Conservation (phyloP, 1,140 invertebrate genomes). For the Asobara japonica region DNA sequence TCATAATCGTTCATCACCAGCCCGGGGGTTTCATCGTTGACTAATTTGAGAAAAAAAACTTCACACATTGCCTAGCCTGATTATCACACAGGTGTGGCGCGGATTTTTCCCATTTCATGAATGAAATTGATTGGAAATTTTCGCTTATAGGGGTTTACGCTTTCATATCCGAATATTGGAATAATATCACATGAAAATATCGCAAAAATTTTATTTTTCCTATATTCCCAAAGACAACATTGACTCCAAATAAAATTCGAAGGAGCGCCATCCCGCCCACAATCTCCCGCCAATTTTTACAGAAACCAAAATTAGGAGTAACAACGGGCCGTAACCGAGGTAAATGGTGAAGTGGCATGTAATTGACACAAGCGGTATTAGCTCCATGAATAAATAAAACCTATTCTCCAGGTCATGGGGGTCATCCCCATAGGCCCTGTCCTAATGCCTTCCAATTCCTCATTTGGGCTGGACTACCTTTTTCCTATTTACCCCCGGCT, state of each 20-base stretch:
- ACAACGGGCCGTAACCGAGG: constrained; percentile 35
- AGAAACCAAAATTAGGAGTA: constrained; percentile 37
- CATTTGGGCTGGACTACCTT: too few species aligned
- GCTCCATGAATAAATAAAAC: constrained; percentile 39
- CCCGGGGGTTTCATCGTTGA: constrained; percentile 55
- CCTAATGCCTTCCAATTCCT: too few species aligned
- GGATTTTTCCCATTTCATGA: too few species aligned
- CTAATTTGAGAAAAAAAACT: constrained; percentile 42
- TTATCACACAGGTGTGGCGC: constrained; percentile 14
- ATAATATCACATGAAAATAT: too few species aligned
- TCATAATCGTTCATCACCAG: constrained; percentile 51
- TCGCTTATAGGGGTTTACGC: too few species aligned
- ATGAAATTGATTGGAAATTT: too few species aligned
- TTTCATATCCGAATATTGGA: too few species aligned
- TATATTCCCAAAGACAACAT: too few species aligned
- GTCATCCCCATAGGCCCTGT: too few species aligned
- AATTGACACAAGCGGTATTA: constrained; percentile 60
- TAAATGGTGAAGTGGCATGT: constrained; percentile 48
- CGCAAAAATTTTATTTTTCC: too few species aligned
- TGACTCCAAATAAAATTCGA: not conserved
- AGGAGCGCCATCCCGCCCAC: not conserved
- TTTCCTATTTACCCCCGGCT: constrained; percentile 44
- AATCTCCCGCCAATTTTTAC: too few species aligned
- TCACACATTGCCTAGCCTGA: not conserved
- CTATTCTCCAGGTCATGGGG: constrained; percentile 25